phyloP scores from a whole-genome alignment of 2,888 invertebrate genomes.

The Orthosia gracilis region DNA sequence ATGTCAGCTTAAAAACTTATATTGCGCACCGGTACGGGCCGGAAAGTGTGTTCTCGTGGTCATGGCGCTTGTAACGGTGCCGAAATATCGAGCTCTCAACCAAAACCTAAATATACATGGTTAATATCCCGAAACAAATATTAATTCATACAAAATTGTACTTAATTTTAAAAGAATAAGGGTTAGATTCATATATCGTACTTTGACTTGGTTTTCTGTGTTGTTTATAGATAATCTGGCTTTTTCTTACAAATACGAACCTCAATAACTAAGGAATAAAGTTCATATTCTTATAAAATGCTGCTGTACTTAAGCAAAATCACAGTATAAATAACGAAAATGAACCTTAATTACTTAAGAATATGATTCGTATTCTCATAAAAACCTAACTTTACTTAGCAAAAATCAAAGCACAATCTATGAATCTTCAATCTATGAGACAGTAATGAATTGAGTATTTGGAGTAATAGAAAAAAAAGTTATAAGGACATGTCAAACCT shows the following conservation, averaged over 20 bases:
- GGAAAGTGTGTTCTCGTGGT: too few relatives aligned
- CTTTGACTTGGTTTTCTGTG: neutral
- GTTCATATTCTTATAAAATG: neutral
- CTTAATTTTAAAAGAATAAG: conserved; percentile 20
- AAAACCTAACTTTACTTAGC: neutral
- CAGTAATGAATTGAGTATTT: neutral
- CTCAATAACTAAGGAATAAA: neutral
- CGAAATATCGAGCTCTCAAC: too few relatives aligned
- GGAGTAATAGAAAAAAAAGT: too few relatives aligned
- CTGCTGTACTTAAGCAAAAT: too few relatives aligned
- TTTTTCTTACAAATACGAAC: neutral
- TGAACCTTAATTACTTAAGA: neutral
- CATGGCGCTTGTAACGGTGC: too few relatives aligned
- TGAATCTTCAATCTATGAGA: neutral
- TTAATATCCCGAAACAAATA: too few relatives aligned
- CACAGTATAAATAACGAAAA: too few relatives aligned
- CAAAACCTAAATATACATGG: too few relatives aligned
- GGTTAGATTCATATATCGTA: neutral
- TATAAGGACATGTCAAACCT: too few relatives aligned
- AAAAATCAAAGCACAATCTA: neutral
- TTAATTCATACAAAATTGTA: conserved; percentile 51
- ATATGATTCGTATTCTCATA: neutral
- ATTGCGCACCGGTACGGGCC: too few relatives aligned
- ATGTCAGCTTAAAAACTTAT: too few relatives aligned
- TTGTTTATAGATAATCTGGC: neutral